phyloP scores from a whole-genome alignment of 1,140 invertebrate genomes.

The Drosophila nigromelanica region DNA sequence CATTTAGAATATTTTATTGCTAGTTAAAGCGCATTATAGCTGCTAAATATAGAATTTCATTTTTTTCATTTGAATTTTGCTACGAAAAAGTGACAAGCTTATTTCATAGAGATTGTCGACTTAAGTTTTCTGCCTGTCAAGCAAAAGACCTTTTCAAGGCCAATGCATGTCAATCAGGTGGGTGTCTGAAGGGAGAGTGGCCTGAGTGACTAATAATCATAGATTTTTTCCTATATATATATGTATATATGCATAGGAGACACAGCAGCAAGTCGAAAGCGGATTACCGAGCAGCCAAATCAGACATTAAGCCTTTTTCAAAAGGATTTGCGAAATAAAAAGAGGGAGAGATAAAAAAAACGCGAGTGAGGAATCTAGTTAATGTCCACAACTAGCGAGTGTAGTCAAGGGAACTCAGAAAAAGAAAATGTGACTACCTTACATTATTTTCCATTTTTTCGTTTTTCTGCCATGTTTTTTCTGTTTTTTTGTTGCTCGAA shows the following conservation, averaged over 20 bases:
- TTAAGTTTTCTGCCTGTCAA: slow-evolving; percentile 24
- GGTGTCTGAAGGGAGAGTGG: not conserved
- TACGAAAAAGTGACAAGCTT: not conserved
- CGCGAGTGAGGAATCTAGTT: slow-evolving; percentile 7
- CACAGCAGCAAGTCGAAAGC: slow-evolving; percentile 45
- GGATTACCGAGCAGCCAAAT: slow-evolving; percentile 62
- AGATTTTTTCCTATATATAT: slow-evolving; percentile 19
- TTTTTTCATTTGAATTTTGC: not conserved
- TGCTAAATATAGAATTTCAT: not conserved
- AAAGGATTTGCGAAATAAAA: slow-evolving; percentile 67
- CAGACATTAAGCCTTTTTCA: slow-evolving; percentile 72
- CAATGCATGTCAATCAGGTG: slow-evolving; percentile 28
- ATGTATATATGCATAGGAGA: slow-evolving; percentile 7
- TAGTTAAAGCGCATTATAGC: not conserved
- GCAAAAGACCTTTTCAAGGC: slow-evolving; percentile 4
- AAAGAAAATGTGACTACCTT: slow-evolving; percentile 1
- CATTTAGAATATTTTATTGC: too few relatives aligned
- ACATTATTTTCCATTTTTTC: slow-evolving; percentile 6
- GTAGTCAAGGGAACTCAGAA: slow-evolving; percentile 6
- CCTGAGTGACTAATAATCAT: slow-evolving; percentile 34
- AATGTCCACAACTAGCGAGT: slow-evolving; percentile 9
- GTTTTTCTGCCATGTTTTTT: slow-evolving; percentile 3
- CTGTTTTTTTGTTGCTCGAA: slow-evolving; percentile 15
- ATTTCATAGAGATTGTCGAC: slow-evolving; percentile 25
- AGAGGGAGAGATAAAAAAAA: slow-evolving; percentile 10